These are phyloP conservation scores for Brachionus rubens DNA, from an alignment of 1,140 invertebrate genomes.

Conservation along the genomic window DNA sequence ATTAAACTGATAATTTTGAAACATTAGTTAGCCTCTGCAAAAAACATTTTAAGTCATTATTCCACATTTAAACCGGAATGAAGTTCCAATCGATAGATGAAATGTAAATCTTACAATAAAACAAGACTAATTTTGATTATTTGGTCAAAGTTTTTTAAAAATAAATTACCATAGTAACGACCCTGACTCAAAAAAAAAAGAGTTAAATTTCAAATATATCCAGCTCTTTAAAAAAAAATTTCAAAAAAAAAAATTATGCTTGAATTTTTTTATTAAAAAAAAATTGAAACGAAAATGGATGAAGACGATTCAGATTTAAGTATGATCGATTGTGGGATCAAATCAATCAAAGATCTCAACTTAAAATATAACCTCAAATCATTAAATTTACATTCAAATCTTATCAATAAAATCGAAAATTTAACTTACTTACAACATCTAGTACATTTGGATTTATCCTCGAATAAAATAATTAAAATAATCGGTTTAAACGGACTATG, in stretches of 20 bases:
- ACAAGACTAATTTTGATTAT: too few species aligned
- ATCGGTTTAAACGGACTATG: constrained; percentile 74
- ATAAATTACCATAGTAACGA: constrained; percentile 9
- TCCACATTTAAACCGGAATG: too few species aligned
- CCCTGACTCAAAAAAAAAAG: background rate
- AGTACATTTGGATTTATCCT: constrained; percentile 80
- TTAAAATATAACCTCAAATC: constrained; percentile 51
- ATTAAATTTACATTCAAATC: constrained; percentile 95
- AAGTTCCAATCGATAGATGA: too few species aligned
- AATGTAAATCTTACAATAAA: too few species aligned
- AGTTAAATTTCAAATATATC: constrained; percentile 7
- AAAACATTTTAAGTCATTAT: too few species aligned
- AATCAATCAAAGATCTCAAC: constrained; percentile 18
- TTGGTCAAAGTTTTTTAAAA: too few species aligned
- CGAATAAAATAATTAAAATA: constrained; percentile 87
- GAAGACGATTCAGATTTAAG: constrained; percentile 30
- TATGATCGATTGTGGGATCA: constrained; percentile 40
- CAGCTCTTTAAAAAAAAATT: background rate
- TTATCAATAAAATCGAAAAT: constrained; percentile 56
- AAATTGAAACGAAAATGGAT: constrained; percentile 8
- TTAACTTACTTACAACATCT: constrained; percentile 52
- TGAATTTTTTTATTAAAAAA: background rate
- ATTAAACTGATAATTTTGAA: too few species aligned
- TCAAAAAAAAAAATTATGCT: constrained; percentile 3
- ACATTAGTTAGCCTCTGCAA: too few species aligned